phyloP scores from a whole-genome alignment of 1,140 invertebrate species.

The Cyclina sinensis region DNA sequence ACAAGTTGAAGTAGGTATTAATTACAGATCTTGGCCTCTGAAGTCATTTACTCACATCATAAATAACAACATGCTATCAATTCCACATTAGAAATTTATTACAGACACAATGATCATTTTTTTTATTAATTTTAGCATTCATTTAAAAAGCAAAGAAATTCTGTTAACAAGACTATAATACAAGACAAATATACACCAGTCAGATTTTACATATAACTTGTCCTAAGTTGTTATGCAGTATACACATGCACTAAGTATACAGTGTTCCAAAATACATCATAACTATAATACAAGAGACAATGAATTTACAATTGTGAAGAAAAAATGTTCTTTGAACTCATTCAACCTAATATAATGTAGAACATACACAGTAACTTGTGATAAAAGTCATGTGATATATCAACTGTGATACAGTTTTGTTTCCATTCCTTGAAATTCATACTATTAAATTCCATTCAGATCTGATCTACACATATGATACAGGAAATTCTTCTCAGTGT shows the following conservation, averaged over 20 bases:
- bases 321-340: background rate
- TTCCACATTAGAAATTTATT: slow-evolving; percentile 69
- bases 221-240: background rate
- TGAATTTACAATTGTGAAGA: slow-evolving; percentile 51
- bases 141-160: slow-evolving; percentile 62
- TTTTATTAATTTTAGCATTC: slow-evolving; percentile 61
- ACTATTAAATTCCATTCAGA: no score
- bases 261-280: background rate
- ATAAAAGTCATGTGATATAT: background rate
- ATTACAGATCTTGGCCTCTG: no score
- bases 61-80: background rate
- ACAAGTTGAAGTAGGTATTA: no score
- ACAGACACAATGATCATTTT: slow-evolving; percentile 63
- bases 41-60: no score
- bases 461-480: background rate
- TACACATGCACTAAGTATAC: slow-evolving; percentile 14
- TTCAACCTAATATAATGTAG: background rate
- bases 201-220: background rate
- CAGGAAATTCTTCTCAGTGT: background rate
- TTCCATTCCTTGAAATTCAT: no score
- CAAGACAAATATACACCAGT: slow-evolving; percentile 45
- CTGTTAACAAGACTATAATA: slow-evolving; percentile 63
- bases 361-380: background rate
- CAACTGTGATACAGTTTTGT: background rate
- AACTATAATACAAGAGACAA: slow-evolving; percentile 27